Evolutionary conservation across 2,888 invertebrate genomes (phyloP).

Genomic region (Dendrolimus houi): DNA sequence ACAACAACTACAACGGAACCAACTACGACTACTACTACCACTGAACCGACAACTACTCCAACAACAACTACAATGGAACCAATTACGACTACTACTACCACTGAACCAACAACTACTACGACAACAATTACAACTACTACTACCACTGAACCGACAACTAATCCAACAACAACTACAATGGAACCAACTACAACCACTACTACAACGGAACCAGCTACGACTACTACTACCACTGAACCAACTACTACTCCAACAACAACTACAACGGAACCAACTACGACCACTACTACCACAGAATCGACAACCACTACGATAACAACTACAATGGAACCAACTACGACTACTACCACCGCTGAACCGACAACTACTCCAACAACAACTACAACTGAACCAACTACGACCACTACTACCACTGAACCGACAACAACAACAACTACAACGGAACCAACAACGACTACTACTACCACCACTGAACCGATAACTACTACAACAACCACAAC

Average conservation of each 20-base stretch:
- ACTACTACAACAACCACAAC: constrained; percentile 1
- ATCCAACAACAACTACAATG: background rate
- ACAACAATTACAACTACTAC: no score
- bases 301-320: background rate
- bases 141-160: constrained; percentile 4
- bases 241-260: constrained; percentile 1
- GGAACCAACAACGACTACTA: background rate
- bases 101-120: constrained; percentile 6
- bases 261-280: background rate
- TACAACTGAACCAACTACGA: background rate
- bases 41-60: background rate
- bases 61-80: constrained; percentile 2
- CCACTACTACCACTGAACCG: background rate
- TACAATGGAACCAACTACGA: background rate
- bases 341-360: background rate
- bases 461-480: background rate
- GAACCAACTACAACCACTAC: constrained; percentile 1
- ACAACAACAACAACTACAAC: constrained; percentile 1
- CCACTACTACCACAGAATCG: background rate
- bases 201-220: background rate
- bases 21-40: background rate
- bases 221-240: background rate
- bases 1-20: constrained; percentile 1
- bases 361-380: constrained; percentile 2
- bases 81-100: background rate